Percentiles rank a stretch among this genome's conserved stretches.
phyloP scores from a whole-genome alignment of 2,888 invertebrate genomes.

The Platycnemis pennipes region DNA sequence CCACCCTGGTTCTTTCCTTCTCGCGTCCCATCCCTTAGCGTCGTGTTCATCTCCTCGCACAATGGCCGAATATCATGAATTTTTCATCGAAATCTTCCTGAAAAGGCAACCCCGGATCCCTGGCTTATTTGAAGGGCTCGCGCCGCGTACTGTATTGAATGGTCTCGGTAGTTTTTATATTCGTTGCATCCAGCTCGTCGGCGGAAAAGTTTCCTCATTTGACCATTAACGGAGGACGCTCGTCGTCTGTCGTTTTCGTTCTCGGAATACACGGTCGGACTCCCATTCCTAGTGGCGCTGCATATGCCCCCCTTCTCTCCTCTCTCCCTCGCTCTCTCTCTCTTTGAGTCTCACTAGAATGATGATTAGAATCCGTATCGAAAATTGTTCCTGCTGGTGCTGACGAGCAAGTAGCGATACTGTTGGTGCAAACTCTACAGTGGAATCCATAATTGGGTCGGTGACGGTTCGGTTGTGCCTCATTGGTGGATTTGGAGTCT shows the following conservation, averaged over 20 bases:
- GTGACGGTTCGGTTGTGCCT: too few relatives aligned
- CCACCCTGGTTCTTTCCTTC: too few relatives aligned
- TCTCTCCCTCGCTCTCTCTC: neutral
- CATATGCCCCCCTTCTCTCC: neutral
- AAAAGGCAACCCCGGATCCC: neutral
- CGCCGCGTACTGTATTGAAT: neutral
- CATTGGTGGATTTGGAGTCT: too few relatives aligned
- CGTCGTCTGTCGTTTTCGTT: neutral
- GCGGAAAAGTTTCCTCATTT: neutral
- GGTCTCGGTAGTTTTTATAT: neutral
- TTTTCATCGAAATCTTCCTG: conserved; percentile 59
- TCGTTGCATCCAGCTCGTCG: neutral
- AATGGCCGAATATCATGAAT: conserved; percentile 37
- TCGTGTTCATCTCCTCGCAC: neutral
- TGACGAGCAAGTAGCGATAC: too few relatives aligned
- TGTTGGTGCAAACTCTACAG: too few relatives aligned
- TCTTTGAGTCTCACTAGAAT: neutral
- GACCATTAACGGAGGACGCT: neutral
- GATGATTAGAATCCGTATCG: neutral
- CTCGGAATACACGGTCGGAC: neutral
- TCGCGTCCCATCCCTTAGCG: too few relatives aligned
- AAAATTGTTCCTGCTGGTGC: neutral
- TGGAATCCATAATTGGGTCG: too few relatives aligned
- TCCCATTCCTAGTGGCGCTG: neutral
- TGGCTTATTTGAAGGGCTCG: neutral